Conservation (phyloP, 1,140 invertebrate genomes). For the Lucilia sericata region DNA sequence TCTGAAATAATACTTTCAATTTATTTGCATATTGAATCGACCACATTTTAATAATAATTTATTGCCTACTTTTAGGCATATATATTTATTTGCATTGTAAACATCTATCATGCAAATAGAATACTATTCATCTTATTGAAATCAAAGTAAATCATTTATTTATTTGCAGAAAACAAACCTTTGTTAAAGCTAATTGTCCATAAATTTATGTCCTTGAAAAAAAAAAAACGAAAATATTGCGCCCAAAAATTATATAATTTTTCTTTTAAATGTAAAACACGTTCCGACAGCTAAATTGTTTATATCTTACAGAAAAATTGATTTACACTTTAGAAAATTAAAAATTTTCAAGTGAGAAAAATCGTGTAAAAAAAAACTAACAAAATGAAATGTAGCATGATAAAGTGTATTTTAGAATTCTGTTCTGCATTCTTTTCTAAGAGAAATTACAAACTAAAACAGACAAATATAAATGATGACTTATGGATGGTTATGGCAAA, state of each 20-base stretch:
- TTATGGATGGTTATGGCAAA: background rate
- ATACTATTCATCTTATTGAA: too few relatives aligned
- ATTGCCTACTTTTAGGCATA: too few relatives aligned
- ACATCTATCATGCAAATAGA: too few relatives aligned
- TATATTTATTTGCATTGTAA: too few relatives aligned
- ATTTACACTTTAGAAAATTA: slow-evolving; percentile 29
- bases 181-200: background rate
- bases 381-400: slow-evolving; percentile 7
- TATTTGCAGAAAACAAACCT: background rate
- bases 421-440: background rate
- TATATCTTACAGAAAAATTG: slow-evolving; percentile 7
- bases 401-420: background rate
- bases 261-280: background rate
- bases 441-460: background rate
- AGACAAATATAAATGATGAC: slow-evolving; percentile 25
- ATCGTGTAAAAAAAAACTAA: background rate
- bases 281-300: background rate
- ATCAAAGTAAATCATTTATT: background rate
- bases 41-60: too few relatives aligned
- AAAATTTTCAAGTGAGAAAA: background rate
- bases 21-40: too few relatives aligned
- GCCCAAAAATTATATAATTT: background rate
- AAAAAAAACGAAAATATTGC: background rate
- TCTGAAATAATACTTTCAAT: too few relatives aligned
- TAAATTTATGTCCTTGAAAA: background rate